phyloP scores from a whole-genome alignment of 2,888 invertebrate species.

The Calameuta filiformis region DNA sequence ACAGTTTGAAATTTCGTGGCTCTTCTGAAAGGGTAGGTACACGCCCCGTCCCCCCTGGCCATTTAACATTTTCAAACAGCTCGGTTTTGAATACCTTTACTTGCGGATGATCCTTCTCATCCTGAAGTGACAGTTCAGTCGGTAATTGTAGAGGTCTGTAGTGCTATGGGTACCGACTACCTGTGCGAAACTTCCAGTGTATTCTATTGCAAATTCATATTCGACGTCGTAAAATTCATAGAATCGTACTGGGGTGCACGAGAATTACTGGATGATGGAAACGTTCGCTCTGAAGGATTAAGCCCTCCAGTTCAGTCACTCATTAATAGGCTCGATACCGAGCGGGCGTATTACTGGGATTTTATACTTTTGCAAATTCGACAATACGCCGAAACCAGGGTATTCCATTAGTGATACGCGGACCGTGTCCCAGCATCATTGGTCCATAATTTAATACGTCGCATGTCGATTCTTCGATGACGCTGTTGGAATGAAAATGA shows the following conservation, averaged over 20 bases:
- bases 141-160: neutral
- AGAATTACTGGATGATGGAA: neutral
- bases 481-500: constrained; percentile 6
- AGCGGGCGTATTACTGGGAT: constrained; percentile 27
- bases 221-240: neutral
- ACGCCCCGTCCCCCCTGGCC: neutral
- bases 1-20: constrained; percentile 20
- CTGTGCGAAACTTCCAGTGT: neutral
- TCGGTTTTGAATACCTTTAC: neutral
- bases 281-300: neutral
- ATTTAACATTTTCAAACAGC: neutral
- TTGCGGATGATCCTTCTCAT: neutral
- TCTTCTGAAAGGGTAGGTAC: neutral
- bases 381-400: constrained; percentile 50
- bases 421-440: constrained; percentile 27
- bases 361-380: constrained; percentile 49
- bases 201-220: neutral
- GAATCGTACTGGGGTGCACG: neutral
- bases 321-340: neutral
- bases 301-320: neutral
- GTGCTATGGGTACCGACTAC: neutral
- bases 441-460: constrained; percentile 44
- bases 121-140: neutral
- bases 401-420: constrained; percentile 61
- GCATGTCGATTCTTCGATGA: neutral